Evolutionary conservation across 2,113 vertebrate species (phyloP).

Genomic region (Bostrychus sinensis): DNA sequence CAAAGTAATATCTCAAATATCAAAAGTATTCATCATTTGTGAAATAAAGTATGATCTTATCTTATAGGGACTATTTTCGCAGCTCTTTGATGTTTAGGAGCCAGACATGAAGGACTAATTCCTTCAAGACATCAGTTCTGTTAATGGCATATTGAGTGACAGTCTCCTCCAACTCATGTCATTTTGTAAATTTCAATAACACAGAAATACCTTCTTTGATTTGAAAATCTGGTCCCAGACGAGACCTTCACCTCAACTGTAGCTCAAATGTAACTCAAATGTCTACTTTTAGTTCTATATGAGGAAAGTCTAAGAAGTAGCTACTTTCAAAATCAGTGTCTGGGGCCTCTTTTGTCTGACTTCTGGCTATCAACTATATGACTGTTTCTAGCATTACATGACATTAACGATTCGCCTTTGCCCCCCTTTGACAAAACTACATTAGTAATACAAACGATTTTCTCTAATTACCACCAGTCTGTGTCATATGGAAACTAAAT

Average conservation of each 20-base stretch:
- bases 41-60: neutral
- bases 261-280: conserved; percentile 5
- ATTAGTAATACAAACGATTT: conserved; percentile 22
- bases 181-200: conserved; percentile 19
- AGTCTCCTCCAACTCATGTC: conserved; percentile 7
- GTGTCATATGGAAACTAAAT: conserved; percentile 22
- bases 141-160: conserved; percentile 26
- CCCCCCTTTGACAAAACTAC: conserved; percentile 14
- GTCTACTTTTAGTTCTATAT: neutral
- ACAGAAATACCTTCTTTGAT: conserved; percentile 8
- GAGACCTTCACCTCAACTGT: conserved; percentile 1
- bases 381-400: neutral
- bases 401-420: conserved; percentile 10
- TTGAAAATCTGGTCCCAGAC: conserved; percentile 18
- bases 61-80: neutral
- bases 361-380: too few species aligned
- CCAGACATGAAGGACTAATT: neutral
- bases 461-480: conserved; percentile 30
- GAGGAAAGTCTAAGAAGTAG: neutral
- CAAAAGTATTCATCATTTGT: neutral
- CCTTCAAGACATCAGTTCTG: conserved; percentile 16
- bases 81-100: conserved; percentile 20
- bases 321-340: neutral
- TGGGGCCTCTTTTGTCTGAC: neutral
- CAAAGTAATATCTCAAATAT: neutral